phyloP scores from a whole-genome alignment of 2,113 vertebrate genomes.

The Macquaria ambigua region DNA sequence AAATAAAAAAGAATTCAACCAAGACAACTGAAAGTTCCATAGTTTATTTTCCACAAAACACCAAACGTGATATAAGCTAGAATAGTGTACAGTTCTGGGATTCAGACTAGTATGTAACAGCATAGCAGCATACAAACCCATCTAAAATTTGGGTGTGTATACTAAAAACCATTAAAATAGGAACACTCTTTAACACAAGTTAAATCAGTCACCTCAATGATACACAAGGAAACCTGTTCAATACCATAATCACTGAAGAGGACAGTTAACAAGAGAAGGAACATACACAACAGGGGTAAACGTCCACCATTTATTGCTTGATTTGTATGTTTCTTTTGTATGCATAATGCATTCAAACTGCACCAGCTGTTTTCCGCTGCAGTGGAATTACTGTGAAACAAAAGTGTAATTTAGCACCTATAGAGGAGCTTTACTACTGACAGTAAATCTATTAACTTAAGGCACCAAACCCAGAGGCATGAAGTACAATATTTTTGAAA shows the following conservation, averaged over 20 bases:
- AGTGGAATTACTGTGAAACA: conserved; percentile 2
- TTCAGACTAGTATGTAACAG: conserved; percentile 25
- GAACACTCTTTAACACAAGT: not conserved
- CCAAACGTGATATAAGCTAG: conserved; percentile 26
- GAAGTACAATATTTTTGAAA: conserved; percentile 8
- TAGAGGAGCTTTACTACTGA: not conserved
- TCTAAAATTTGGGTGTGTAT: conserved; percentile 13
- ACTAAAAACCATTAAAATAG: not conserved
- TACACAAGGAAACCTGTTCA: conserved; percentile 21
- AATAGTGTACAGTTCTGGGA: conserved; percentile 8
- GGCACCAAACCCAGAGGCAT: conserved; percentile 67
- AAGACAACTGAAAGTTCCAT: not conserved
- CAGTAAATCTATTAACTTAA: conserved; percentile 51
- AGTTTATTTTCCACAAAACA: conserved; percentile 69
- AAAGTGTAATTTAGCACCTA: not conserved
- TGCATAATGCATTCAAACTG: not conserved
- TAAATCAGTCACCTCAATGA: not conserved
- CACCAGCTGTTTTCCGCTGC: not conserved
- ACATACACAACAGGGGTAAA: not conserved
- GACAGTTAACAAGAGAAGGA: not conserved
- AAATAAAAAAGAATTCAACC: not conserved
- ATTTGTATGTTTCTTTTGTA: not conserved
- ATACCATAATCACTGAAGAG: not conserved
- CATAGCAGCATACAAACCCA: conserved; percentile 43
- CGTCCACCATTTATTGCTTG: not conserved